Evolutionary conservation across 2,888 invertebrate species (phyloP).

Genomic region (Amorpha juglandis): DNA sequence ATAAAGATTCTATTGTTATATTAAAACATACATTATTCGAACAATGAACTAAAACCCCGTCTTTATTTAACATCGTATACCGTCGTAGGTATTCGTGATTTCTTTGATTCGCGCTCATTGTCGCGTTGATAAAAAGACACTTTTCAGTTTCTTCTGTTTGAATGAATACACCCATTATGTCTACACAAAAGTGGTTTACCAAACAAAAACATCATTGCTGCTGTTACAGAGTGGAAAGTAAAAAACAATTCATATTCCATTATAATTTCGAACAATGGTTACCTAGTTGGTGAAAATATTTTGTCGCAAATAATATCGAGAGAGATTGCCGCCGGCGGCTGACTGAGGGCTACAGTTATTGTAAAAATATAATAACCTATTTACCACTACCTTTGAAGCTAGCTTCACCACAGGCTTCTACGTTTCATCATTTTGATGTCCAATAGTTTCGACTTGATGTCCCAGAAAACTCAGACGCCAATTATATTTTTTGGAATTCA

Average conservation of each 20-base stretch:
- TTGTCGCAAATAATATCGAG: slow-evolving; percentile 57
- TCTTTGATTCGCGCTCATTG: slow-evolving; percentile 81
- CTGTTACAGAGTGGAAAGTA: slow-evolving; percentile 63
- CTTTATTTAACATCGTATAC: slow-evolving; percentile 72
- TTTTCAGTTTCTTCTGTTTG: slow-evolving; percentile 74
- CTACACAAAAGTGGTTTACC: slow-evolving; percentile 78
- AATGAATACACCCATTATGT: slow-evolving; percentile 82
- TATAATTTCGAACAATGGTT: slow-evolving; percentile 67
- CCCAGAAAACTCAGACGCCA: too few relatives aligned
- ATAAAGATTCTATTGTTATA: slow-evolving; percentile 30
- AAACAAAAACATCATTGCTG: slow-evolving; percentile 76
- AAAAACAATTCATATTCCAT: slow-evolving; percentile 74
- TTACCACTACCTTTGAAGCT: too few relatives aligned
- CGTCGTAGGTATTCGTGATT: slow-evolving; percentile 71
- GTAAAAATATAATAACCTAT: too few relatives aligned
- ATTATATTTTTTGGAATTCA: too few relatives aligned
- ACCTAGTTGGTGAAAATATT: slow-evolving; percentile 57
- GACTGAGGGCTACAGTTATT: slow-evolving; percentile 11
- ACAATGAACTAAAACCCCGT: slow-evolving; percentile 53
- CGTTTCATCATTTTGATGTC: too few relatives aligned
- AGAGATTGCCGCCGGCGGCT: slow-evolving; percentile 18
- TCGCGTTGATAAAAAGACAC: slow-evolving; percentile 78
- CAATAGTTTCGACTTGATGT: too few relatives aligned
- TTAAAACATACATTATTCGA: slow-evolving; percentile 34
- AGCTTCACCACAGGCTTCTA: too few relatives aligned